Evolutionary conservation across 2,113 vertebrate species (phyloP), one percentile per base, ranked within the genome.

Genomic region (Eonycteris spelaea): DNA sequence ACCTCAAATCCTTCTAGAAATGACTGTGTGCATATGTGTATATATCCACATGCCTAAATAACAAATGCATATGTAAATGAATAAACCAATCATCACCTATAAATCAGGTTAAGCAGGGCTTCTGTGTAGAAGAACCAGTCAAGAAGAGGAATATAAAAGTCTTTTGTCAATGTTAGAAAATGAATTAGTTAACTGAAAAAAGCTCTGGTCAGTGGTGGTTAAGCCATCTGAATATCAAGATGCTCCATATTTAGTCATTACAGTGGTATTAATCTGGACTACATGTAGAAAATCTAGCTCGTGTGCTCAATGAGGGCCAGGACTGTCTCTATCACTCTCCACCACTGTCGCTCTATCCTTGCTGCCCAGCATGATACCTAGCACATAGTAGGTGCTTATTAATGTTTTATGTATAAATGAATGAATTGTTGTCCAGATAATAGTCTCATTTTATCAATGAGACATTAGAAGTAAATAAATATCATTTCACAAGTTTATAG

Each of bases 1-100:
- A 96, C 77, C 53, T 92, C 55, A 68, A 6, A 85, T 79, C 8
- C 35, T 86, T 94, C 80, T 94, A 86, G 85, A 97, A 96, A 80
- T 88, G 59, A 94, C 40, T 61, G 2, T 80, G 16, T 92, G 59
- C n/a, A 67, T 1, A 28, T 91, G 77, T 77, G 43, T 63, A 35
- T 6, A 18, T 57, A 57, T 12, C 73, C 35, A 30, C 0, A 0
- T 88, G 68, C 80, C 71, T 92, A 92, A 95, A 79, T 84, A 90
- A 74, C 26, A 90, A 21, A 59, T 74, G 10, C 70, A 43, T 28
- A 73, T 80, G 16, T 26, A 78, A 19, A 63, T 51, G 30, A 94
- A 71, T 68, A 86, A 94, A 26, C 3, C 5, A 88, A 21, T 40
- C 24, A 35, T 55, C 94, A 75, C 19, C 61, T 92, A 45, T 19